Base-by-base conservation (phyloP, 2,113 vertebrate genomes). In the Myodes glareolus region DNA sequence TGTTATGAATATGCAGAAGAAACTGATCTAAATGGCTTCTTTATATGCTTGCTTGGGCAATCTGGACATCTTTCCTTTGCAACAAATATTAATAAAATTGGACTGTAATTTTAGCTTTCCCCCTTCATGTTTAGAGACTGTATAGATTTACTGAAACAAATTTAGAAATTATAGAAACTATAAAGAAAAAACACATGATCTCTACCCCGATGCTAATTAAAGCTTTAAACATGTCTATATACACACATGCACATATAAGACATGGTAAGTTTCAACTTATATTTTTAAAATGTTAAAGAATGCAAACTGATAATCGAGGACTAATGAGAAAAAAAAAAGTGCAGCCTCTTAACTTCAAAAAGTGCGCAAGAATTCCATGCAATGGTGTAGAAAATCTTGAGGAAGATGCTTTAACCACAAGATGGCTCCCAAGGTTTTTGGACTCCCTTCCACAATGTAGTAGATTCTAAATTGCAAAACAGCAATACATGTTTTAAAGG, bases 81-180 rank as follows among this genome's bases (percentile, higher is more conserved):
- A 94, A 61, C 68, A 88, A 91, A 36, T 94, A 89, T 58, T 92
- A 92, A 84, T 87, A 93, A 67, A 42, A 85, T 92, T 95, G 92
- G 87, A 87, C 33, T 91, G 36, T 75, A 73, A 96, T 77, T 94
- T 63, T 84, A 63, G 3, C 52, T 17, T 2, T 11, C 7, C 25
- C 50, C 7, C 13, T 72, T 73, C 86, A 61, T 95, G 42, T 80
- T 88, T 85, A 94, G 86, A 92, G 95, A 21, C 93, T 82, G 88
- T 36, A 82, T 17, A 75, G 82, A 88, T 55, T 95, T 92, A 70
- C 29, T 65, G 70, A 93, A 92, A 70, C 88, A 77, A 92, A 90
- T 76, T 92, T 65, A 88, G 73, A 94, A 94, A 94, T 91, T 11
- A 78, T 16, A 93, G 68, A 78, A 91, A 76, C 27, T 42, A 91